phyloP scores from a whole-genome alignment of 1,140 invertebrate species.

The Whitmania pigra region DNA sequence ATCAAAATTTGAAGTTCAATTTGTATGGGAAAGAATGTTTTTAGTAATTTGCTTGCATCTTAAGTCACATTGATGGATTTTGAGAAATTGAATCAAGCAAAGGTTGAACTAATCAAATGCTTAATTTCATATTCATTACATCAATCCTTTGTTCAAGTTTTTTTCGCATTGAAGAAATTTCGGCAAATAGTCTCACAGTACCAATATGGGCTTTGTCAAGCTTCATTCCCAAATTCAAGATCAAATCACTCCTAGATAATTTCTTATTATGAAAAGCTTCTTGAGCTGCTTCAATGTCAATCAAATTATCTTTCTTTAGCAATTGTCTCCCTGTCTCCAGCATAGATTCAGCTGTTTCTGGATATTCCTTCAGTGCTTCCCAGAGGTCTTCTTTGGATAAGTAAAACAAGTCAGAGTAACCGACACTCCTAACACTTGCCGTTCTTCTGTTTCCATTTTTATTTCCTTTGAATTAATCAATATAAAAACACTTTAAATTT shows the following conservation, averaged over 20 bases:
- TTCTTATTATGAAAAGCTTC: not conserved
- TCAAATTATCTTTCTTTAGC: slow-evolving; percentile 74
- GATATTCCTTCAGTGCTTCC: slow-evolving; percentile 78
- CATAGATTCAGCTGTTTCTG: slow-evolving; percentile 74
- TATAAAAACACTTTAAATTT: not conserved
- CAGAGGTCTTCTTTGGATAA: slow-evolving; percentile 76
- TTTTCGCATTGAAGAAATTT: not conserved
- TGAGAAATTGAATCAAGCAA: no score
- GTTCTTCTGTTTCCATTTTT: slow-evolving; percentile 55
- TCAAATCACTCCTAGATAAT: not conserved
- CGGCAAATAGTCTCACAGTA: not conserved
- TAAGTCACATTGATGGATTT: no score
- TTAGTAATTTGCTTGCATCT: no score
- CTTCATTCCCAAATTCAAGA: not conserved
- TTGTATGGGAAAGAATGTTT: no score
- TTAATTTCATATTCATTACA: not conserved
- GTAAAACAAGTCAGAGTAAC: slow-evolving; percentile 84
- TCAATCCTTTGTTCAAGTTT: slow-evolving; percentile 6
- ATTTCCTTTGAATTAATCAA: slow-evolving; percentile 10
- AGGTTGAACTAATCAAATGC: no score
- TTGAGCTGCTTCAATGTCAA: slow-evolving; percentile 52
- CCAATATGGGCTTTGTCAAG: not conserved
- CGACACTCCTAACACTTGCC: slow-evolving; percentile 73
- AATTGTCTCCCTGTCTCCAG: slow-evolving; percentile 76
- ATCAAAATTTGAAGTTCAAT: no score